Conservation (phyloP, 2,888 invertebrate species). For the Cheilosia pagana region DNA sequence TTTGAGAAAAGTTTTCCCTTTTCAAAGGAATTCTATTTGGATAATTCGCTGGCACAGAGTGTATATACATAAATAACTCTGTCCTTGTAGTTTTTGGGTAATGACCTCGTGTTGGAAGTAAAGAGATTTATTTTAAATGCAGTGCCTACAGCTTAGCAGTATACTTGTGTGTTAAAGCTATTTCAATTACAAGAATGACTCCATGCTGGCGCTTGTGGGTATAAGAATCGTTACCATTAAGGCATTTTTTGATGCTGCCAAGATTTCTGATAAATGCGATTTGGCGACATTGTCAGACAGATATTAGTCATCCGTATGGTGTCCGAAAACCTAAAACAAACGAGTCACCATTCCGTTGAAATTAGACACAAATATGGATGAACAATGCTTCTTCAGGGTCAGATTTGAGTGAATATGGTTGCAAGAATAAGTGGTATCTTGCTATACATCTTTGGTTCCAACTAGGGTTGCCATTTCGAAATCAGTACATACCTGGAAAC, state of each 20-base stretch:
- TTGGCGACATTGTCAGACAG: not conserved
- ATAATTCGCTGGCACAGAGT: conserved; percentile 9
- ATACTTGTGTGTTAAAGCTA: not conserved
- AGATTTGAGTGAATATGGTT: too few species aligned
- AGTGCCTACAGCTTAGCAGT: conserved; percentile 1
- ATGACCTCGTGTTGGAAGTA: conserved; percentile 3
- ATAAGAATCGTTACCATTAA: not conserved
- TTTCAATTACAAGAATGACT: not conserved
- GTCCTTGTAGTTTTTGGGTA: conserved; percentile 11
- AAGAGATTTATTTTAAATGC: conserved; percentile 8
- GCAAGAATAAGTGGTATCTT: too few species aligned
- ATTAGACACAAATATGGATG: too few species aligned
- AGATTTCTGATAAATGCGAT: conserved; percentile 1
- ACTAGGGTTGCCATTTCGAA: too few species aligned
- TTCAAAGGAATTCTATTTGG: conserved; percentile 9
- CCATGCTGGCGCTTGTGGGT: conserved; percentile 8
- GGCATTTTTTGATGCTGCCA: not conserved
- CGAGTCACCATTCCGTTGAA: too few species aligned
- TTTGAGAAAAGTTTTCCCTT: conserved; percentile 4
- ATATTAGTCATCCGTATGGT: not conserved
- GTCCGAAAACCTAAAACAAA: not conserved
- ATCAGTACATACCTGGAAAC: too few species aligned
- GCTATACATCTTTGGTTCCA: too few species aligned
- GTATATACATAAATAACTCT: conserved; percentile 2
- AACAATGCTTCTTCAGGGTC: too few species aligned